A percentile compares a stretch with the other conserved stretches of the same genome.
These are phyloP conservation scores for Cyclura pinguis DNA, from an alignment of 2,797 vertebrate species.

Conservation along the genomic window DNA sequence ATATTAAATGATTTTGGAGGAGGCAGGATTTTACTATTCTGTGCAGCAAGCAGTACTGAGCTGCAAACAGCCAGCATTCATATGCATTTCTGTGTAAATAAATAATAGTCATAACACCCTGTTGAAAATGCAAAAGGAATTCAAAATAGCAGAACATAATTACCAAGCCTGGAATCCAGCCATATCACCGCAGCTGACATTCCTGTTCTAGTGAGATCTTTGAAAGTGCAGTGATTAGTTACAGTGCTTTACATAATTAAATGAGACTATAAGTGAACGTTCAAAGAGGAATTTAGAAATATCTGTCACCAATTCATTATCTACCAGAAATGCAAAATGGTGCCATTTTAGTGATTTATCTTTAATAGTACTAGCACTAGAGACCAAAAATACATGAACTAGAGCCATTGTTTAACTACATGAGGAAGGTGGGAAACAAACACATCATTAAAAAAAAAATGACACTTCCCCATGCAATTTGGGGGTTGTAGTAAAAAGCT, in stretches of 20 bases:
- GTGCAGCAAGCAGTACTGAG: slow-evolving; percentile 34
- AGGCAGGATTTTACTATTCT: slow-evolving; percentile 32
- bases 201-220: slow-evolving; percentile 22
- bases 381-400: background rate
- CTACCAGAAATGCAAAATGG: background rate
- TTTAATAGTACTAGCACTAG: slow-evolving; percentile 1
- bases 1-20: slow-evolving; percentile 32
- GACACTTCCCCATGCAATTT: background rate
- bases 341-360: slow-evolving; percentile 39
- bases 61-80: slow-evolving; percentile 43
- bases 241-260: slow-evolving; percentile 36
- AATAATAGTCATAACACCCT: slow-evolving; percentile 52
- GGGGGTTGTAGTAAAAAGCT: slow-evolving; percentile 22
- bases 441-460: background rate
- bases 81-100: slow-evolving; percentile 48
- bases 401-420: slow-evolving; percentile 55
- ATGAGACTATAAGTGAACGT: slow-evolving; percentile 45
- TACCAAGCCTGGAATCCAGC: slow-evolving; percentile 37
- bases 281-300: slow-evolving; percentile 16
- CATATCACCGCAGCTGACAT: slow-evolving; percentile 29
- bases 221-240: slow-evolving; percentile 34
- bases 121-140: slow-evolving; percentile 49
- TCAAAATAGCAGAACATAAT: slow-evolving; percentile 45
- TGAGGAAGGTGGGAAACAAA: slow-evolving; percentile 50
- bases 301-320: slow-evolving; percentile 41